These are phyloP conservation scores for Paratilapia polleni DNA, from an alignment of 2,113 vertebrate species.

Conservation along the genomic window DNA sequence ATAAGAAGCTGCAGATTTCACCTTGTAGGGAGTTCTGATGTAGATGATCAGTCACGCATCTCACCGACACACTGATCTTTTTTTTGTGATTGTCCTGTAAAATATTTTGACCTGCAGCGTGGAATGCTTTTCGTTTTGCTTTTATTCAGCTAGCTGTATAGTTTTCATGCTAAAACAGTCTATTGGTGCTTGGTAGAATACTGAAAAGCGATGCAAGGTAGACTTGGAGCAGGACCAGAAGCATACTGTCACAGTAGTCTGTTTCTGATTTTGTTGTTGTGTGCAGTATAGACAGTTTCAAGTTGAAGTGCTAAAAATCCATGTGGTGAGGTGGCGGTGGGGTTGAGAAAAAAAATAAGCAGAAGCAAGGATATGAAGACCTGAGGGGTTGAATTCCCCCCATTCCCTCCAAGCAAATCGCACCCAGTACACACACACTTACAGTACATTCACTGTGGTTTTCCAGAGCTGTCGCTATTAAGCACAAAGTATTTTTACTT, in stretches of 20 bases:
- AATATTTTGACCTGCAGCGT: neutral
- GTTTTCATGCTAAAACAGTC: neutral
- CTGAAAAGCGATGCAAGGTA: neutral
- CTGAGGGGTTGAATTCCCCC: neutral
- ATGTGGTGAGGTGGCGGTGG: too few species aligned
- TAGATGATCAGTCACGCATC: neutral
- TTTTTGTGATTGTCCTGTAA: too few species aligned
- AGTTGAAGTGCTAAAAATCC: neutral
- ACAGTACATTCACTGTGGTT: neutral
- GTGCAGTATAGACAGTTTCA: neutral
- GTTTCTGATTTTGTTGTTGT: neutral
- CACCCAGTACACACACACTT: neutral
- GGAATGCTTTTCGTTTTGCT: neutral
- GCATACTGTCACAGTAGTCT: neutral
- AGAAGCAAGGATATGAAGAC: neutral
- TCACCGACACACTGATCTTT: neutral
- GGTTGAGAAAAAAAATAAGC: neutral
- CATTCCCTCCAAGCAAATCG: neutral
- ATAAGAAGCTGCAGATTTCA: neutral
- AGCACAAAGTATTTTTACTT: neutral
- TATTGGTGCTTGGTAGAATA: neutral
- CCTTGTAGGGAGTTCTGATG: neutral
- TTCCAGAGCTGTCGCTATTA: neutral
- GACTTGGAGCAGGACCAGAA: neutral
- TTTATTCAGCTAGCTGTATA: neutral